phyloP scores from a whole-genome alignment of 2,888 invertebrate species.

The Xylocampa areola region DNA sequence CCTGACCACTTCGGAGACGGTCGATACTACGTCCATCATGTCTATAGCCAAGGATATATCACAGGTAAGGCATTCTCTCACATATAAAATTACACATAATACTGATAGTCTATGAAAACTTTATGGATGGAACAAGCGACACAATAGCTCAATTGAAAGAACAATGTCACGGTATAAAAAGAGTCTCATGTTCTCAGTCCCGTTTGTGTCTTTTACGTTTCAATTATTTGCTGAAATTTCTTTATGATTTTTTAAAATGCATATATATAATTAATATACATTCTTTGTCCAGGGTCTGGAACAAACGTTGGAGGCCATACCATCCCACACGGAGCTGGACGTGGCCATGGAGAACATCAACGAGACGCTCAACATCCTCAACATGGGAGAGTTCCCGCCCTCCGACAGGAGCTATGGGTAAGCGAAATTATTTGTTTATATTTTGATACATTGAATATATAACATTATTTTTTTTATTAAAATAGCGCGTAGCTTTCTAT shows the following conservation, averaged over 20 bases:
- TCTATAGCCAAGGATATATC: constrained; percentile 94
- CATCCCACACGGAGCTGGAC: constrained; percentile 98
- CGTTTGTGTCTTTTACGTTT: no score
- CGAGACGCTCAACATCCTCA: constrained; percentile 93
- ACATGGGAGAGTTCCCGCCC: constrained; percentile 93
- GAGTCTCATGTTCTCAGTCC: no score
- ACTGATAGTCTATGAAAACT: no score
- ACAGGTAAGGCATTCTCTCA: constrained; percentile 71
- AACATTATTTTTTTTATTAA: no score
- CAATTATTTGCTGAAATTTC: no score
- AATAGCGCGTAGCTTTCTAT: no score
- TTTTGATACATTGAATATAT: no score
- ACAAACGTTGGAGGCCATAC: constrained; percentile 94
- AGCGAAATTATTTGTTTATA: constrained; percentile 42
- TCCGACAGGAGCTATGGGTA: constrained; percentile 93
- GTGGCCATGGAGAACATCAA: constrained; percentile 95
- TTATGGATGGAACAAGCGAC: no score
- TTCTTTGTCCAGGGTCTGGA: constrained; percentile 85
- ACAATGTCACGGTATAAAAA: no score
- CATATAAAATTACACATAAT: no score
- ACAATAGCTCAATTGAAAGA: no score
- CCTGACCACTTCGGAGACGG: constrained; percentile 91
- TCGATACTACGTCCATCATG: constrained; percentile 91
- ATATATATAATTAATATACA: background rate
- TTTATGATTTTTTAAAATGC: no score